Base-by-base conservation (phyloP, 2,797 vertebrate species). In the Picus viridis region DNA sequence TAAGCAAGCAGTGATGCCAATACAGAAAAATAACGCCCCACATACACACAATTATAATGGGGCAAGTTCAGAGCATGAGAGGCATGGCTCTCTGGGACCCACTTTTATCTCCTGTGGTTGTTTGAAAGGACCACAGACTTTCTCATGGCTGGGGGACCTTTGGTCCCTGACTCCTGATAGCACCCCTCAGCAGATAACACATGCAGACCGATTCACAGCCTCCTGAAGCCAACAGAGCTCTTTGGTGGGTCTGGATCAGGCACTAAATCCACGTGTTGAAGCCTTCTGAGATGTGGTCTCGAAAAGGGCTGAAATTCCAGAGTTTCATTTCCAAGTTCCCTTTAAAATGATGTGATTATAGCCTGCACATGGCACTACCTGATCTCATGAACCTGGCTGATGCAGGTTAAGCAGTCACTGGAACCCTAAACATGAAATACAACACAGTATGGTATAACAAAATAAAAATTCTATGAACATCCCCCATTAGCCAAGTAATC, bases 141-240 rank as follows among this genome's bases (percentile, higher is more conserved):
- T 62, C 39, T 83, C 34, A 39, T 2, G 1, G 4, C 24, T 81
- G 6, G 0, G 51, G 8, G 1, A 20, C 13, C 32, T 53, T n/a
- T 53, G 16, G 12, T 17, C 43, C 34, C 43, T 0, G 0, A 12
- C 11, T 68, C 57, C 17, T 43, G 65, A 74, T 7, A 53, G 11
- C 6, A 7, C 17, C 76, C 30, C 15, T 30, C 30, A 45, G 51
- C 34, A 74, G 34, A 47, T 0, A 0, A 32, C 49, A 58, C 43
- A 24, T 3, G 22, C 23, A 73, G 24, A 62, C 6, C 9, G 14
- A 6, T 3, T 24, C 36, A 41, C n/a, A 76, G 30, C 34, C 26
- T 79, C 9, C 57, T 49, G 69, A 89, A 89, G 39, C 15, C 84
- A 73, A 24, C 0, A 0, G 10, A 18, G 7, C 49, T 43, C 43